Percentiles rank a stretch among this genome's conserved stretches.
Evolutionary conservation across 2,888 invertebrate genomes (phyloP).

Genomic region (Troides helena): DNA sequence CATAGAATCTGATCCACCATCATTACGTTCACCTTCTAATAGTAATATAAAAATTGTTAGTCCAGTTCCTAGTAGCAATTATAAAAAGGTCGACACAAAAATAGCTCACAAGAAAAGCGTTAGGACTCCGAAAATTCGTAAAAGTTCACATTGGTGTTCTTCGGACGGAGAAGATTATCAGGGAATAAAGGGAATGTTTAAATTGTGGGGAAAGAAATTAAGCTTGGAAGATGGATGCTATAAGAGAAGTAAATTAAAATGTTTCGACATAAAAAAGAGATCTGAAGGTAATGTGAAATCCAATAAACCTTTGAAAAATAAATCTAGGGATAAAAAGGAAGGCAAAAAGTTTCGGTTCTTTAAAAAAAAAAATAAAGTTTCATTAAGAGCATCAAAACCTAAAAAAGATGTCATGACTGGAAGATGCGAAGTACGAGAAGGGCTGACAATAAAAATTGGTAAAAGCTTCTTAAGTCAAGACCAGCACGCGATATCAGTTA

Average conservation of each 20-base stretch:
- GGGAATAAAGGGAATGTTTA: slow-evolving; percentile 63
- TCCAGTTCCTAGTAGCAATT: slow-evolving; percentile 35
- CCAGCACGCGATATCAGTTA: slow-evolving; percentile 15
- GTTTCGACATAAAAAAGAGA: slow-evolving; percentile 35
- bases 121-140: slow-evolving; percentile 28
- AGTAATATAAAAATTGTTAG: slow-evolving; percentile 49
- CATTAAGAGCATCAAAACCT: slow-evolving; percentile 41
- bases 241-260: slow-evolving; percentile 36
- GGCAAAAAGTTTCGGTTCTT: slow-evolving; percentile 61
- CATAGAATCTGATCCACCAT: slow-evolving; percentile 62
- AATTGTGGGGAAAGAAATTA: slow-evolving; percentile 64
- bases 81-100: slow-evolving; percentile 23
- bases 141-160: slow-evolving; percentile 8
- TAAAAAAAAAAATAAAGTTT: slow-evolving; percentile 52
- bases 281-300: slow-evolving; percentile 33
- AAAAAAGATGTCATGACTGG: slow-evolving; percentile 60
- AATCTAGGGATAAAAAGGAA: slow-evolving; percentile 42
- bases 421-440: slow-evolving; percentile 61
- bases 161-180: slow-evolving; percentile 44
- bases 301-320: slow-evolving; percentile 28
- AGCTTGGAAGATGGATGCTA: slow-evolving; percentile 52
- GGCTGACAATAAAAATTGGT: slow-evolving; percentile 51
- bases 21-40: slow-evolving; percentile 56
- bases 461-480: slow-evolving; percentile 8
- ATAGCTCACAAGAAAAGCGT: slow-evolving; percentile 33